A percentile compares a stretch with the other conserved stretches of the same genome.
These are phyloP conservation scores for Indri indri DNA, from an alignment of 2,113 vertebrate species.

Conservation along the genomic window DNA sequence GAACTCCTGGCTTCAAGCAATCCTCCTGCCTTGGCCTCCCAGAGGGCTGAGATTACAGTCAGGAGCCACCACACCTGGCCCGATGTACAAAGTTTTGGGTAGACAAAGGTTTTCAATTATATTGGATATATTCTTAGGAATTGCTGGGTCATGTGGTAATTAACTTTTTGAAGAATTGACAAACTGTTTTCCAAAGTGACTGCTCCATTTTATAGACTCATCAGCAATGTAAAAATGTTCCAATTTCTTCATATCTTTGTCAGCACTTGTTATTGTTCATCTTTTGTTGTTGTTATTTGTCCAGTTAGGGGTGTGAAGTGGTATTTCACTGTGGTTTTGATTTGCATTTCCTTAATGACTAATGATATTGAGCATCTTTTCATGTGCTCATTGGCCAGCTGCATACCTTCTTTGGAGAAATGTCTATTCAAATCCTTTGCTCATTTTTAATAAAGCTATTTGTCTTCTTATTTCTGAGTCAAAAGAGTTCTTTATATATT, in stretches of 20 bases:
- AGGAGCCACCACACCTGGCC: too few species aligned
- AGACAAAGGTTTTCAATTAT: background rate
- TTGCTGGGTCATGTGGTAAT: background rate
- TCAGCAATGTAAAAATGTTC: background rate
- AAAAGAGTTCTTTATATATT: background rate
- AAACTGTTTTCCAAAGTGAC: background rate
- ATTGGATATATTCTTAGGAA: background rate
- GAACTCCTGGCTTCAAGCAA: too few species aligned
- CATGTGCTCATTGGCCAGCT: background rate
- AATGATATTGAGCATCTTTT: background rate
- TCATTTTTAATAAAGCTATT: background rate
- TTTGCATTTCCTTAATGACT: background rate
- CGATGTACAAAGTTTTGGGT: background rate
- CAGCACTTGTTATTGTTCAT: background rate
- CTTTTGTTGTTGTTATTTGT: background rate
- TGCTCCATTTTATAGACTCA: background rate
- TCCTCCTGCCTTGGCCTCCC: too few species aligned
- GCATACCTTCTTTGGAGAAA: background rate
- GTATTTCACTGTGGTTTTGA: background rate
- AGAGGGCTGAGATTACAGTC: too few species aligned
- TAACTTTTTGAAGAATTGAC: background rate
- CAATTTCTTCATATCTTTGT: background rate
- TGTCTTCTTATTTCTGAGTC: background rate
- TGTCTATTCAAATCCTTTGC: background rate
- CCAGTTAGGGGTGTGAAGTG: background rate